Base-by-base conservation (phyloP, 2,888 invertebrate genomes). In the Tillus elongatus region DNA sequence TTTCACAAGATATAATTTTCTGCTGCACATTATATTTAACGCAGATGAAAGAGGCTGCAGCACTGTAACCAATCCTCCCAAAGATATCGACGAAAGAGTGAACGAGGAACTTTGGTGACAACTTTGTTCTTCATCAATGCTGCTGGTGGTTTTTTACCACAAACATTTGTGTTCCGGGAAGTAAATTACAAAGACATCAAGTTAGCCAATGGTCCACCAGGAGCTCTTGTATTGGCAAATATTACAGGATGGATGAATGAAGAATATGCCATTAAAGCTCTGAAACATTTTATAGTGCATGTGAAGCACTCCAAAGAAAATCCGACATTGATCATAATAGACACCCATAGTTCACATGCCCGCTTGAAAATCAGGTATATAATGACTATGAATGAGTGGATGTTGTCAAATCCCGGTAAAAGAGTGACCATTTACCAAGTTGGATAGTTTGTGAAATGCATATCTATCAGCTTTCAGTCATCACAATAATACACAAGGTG, bases 391-490 rank as follows among this genome's bases (percentile, higher is more conserved):
- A 44, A 47, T 36, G 43, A n/a, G n/a, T n/a, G n/a, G n/a, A n/a
- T n/a, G n/a, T n/a, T n/a, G n/a, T n/a, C n/a, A n/a, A n/a, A n/a
- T 37, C 47, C 47, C 24, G 44, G 46, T 36, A 46, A 46, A 46
- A 46, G 43, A 27, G 41, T 44, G 35, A 47, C 43, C 15, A 47
- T 48, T 39, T n/a, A n/a, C n/a, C n/a, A n/a, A n/a, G n/a, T n/a
- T n/a, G n/a, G 30, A 39, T 12, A 32, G 31, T 31, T 30, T 31
- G 19, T n/a, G n/a, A 19, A n/a, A n/a, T n/a, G 40, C 39, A 42
- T 36, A 43, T 43, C 29, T 44, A 27, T 15, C 33, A 36, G 43
- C 45, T 36, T 44, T 49, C 34, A 42, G 40, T 33, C 44, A 37
- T 31, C 40, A 43, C 10, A 45, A 49, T 43, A 37, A 42, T 9